Evolutionary conservation across 2,797 vertebrate genomes (phyloP), one percentile per base, ranked within the genome.

Genomic region (Channa striata): DNA sequence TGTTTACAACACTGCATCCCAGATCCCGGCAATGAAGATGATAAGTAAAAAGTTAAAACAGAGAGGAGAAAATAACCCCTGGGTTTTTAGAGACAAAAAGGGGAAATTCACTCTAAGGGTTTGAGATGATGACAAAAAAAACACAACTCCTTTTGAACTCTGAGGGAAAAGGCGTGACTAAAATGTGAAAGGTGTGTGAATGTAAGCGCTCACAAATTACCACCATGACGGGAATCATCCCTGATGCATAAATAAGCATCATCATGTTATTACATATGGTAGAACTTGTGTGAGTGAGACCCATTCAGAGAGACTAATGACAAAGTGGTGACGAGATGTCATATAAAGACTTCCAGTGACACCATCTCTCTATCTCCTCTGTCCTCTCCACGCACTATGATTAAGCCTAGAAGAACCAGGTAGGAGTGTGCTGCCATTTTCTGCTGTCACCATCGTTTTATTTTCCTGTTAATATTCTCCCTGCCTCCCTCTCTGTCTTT

Each of bases 361-460:
- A 30, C 40, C 50, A 68, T 66, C 73, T 74, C 78, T 75, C 72
- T 42, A 68, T 72, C 72, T 53, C 59, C 53, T 19, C 48, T 50
- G 65, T 25, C 19, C 16, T 33, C 33, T 23, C 50, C 56, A 68
- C 60, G 65, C 59, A 67, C 69, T 23, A 59, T 56, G 62, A 83
- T 87, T 82, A 86, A 87, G 91, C 88, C 87, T 86, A 88, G 87
- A 79, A 81, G 85, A 82, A 82, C 86, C 65, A 20, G 69, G 81
- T 70, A 57, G 74, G 65, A 83, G 74, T 20, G 30, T 14, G 5
- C 69, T 82, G 81, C 87, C 88, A 86, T 92, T 92, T 91, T 91
- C 85, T 89, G 74, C 89, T 89, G 88, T 90, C 89, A 90, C 87
- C 80, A 89, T 91, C 85, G 73, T 83, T 92, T 90, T 87, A 90